These are phyloP conservation scores for Clusia tigrina DNA, from an alignment of 2,888 invertebrate genomes.

Conservation along the genomic window DNA sequence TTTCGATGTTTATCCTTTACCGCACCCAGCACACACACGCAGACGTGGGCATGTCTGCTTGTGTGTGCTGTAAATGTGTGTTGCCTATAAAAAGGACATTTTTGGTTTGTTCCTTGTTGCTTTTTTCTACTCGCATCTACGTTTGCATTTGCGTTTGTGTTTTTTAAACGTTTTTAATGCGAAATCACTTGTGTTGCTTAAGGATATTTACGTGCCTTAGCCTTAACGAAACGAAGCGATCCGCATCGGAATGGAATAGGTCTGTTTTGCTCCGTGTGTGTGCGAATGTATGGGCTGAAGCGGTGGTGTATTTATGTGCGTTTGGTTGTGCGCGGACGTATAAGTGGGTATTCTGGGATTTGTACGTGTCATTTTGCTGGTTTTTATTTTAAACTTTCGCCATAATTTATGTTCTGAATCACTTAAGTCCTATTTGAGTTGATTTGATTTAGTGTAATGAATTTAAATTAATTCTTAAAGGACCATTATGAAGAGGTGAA, in stretches of 20 bases:
- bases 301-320: neutral
- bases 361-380: slow-evolving; percentile 3
- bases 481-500: no score
- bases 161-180: slow-evolving; percentile 29
- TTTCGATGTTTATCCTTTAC: slow-evolving; percentile 2
- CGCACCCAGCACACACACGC: neutral
- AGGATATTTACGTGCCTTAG: slow-evolving; percentile 43
- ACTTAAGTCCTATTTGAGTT: slow-evolving; percentile 46
- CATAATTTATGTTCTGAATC: slow-evolving; percentile 16
- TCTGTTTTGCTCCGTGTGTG: slow-evolving; percentile 3
- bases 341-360: slow-evolving; percentile 1
- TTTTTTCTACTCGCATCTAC: no score
- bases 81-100: slow-evolving; percentile 1
- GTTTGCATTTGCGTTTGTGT: neutral
- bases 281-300: no score
- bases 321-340: no score
- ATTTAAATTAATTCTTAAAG: slow-evolving; percentile 52
- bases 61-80: neutral
- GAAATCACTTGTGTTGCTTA: slow-evolving; percentile 39
- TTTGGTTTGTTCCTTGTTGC: neutral
- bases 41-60: neutral
- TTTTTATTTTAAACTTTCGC: slow-evolving; percentile 16
- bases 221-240: slow-evolving; percentile 21
- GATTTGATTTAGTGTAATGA: slow-evolving; percentile 54
- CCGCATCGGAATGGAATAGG: slow-evolving; percentile 15